phyloP scores from a whole-genome alignment of 2,888 invertebrate genomes.

The Apeira syringaria region DNA sequence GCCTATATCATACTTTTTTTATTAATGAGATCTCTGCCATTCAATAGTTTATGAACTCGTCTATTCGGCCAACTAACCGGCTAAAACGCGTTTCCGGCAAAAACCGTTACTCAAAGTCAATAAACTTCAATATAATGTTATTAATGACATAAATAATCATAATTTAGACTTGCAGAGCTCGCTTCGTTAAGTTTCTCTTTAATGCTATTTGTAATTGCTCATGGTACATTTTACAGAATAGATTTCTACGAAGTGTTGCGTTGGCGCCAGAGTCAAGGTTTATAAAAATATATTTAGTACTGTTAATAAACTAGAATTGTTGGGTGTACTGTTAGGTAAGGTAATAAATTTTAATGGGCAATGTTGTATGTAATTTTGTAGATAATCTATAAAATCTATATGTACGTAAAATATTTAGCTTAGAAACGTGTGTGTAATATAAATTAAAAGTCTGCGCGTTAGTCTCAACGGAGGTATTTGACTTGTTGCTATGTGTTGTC shows the following conservation, averaged over 20 bases:
- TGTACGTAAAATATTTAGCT: conserved; percentile 6
- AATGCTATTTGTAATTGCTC: no score
- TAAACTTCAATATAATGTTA: conserved; percentile 43
- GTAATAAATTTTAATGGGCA: conserved; percentile 16
- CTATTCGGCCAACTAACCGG: conserved; percentile 25
- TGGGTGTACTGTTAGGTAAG: conserved; percentile 8
- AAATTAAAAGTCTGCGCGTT: background rate
- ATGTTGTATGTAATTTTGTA: conserved; percentile 7
- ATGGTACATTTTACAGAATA: no score
- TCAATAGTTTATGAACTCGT: conserved; percentile 46
- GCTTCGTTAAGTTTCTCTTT: conserved; percentile 20
- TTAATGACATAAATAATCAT: conserved; percentile 47
- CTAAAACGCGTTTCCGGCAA: conserved; percentile 53
- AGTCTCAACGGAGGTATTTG: background rate
- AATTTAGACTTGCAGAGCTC: conserved; percentile 33
- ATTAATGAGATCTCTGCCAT: conserved; percentile 56
- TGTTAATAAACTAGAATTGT: conserved; percentile 8
- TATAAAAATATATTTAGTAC: conserved; percentile 11
- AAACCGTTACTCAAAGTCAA: conserved; percentile 49
- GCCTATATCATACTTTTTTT: conserved; percentile 48
- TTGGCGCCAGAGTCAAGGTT: no score
- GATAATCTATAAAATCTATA: no score
- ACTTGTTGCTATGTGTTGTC: no score
- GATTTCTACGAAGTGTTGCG: no score
- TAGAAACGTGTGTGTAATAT: background rate